Base-by-base conservation (phyloP, 2,888 invertebrate species). In the Antitype chi region DNA sequence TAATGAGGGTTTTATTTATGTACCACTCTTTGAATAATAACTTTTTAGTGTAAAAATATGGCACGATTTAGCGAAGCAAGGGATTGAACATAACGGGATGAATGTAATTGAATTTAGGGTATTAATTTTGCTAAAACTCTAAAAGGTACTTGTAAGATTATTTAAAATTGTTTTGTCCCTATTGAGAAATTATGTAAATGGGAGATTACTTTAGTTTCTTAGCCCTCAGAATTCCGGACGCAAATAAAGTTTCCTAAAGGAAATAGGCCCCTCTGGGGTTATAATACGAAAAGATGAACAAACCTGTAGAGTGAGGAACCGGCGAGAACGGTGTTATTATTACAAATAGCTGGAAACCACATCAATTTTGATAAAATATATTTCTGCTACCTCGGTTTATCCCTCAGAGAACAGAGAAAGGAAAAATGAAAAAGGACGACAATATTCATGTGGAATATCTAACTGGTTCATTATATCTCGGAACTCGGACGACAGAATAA, bases 1-100 rank as follows among this genome's bases (percentile, higher is more conserved):
- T 76, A 74, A 86, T 78, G 63, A 76, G 59, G 71, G 57, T 77
- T 80, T 76, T 43, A 76, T 73, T 75, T 70, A 75, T 80, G 63
- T 71, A 73, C 32, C n/a, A 60, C 64, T 32, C 63, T 71, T 28
- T 47, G 20, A 59, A 64, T 70, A 76, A 47, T 69, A 69, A n/a
- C 59, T 69, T 60, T 59, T 23, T 52, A 62, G 69, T 69, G 52
- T 67, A 28, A 32, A 55, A 23, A 60, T 23, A 55, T 20, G 53
- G 25, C 38, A 38, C 53, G 2, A 38, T 68, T 53, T 68, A n/a
- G 49, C 53, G 38, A 67, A 66, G n/a, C 49, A 25, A 20, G 32
- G 20, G 11, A 55, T 52, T 66, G 32, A 66, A 49, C 38, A 55
- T 17, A 57, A 60, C 0, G 11, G 28, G 25, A 62, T 43, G 32